Base-by-base conservation (phyloP, 92 coral and sea anemone species). In the Actinostola sp. region DNA sequence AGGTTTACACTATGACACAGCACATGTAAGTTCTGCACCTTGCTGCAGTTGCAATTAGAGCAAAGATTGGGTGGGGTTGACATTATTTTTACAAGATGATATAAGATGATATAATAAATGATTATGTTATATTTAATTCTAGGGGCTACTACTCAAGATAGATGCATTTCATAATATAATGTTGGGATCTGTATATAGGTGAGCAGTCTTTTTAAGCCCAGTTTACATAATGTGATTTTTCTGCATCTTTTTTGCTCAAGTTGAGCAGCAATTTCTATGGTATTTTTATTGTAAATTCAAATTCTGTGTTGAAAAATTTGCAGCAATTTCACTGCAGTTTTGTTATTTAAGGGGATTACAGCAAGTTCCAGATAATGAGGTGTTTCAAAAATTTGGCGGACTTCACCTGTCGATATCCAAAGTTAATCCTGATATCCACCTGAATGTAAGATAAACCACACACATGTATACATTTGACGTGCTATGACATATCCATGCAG, bases 161-260 rank as follows among this genome's bases (percentile, higher is more conserved):
- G 98, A 93, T 90, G 95, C 96, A 13, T 93, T 80, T 77, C 98
- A 93, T 44, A 93, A 93, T 67, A 90, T 93, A 26, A 93, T 93
- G 98, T 84, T 91, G 29, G 98, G 96, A 36, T 89, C 98, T 33
- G 98, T 90, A 28, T 71, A 71, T 38, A 71, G 77, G 77, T 58
- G 46, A 58, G 36, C 27, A 16, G 28, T 3, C 17, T 19, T 52
- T 57, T 24, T 0, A 5, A 39, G n/a, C 8, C 13, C 42, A 4
- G 42, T 36, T 36, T 4, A 36, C 42, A 4, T 36, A n/a, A n/a
- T n/a, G n/a, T n/a, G n/a, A n/a, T n/a, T n/a, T n/a, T n/a, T n/a
- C n/a, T n/a, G n/a, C n/a, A n/a, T n/a, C n/a, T n/a, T n/a, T n/a
- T n/a, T n/a, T n/a, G n/a, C n/a, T n/a, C n/a, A n/a, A n/a, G n/a